Base-by-base conservation (phyloP, 64 coral and sea anemone genomes). In the Orbicella faveolata region DNA sequence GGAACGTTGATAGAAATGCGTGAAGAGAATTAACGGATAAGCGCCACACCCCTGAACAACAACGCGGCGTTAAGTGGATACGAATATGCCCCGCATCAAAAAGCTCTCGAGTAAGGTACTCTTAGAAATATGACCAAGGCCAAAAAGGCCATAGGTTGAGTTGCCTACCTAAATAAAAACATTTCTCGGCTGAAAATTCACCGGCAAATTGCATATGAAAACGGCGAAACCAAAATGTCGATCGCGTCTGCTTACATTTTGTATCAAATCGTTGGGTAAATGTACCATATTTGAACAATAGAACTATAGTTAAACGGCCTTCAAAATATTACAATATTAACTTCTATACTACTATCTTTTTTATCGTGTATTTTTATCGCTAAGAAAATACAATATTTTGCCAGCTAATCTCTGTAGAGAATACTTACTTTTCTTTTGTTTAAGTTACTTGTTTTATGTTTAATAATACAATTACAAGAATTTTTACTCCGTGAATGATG, bases 341-440 rank as follows among this genome's bases (percentile, higher is more conserved):
- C 8, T 48, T 51, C 30, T 84, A 25, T 52, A 67, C 26, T 85
- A 85, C 67, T 73, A 68, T 66, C 61, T 19, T 68, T 25, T 3
- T 59, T 59, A 59, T 59, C 44, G 15, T 59, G 8, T 4, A 20
- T 85, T 53, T 85, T 37, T 73, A 85, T 54, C 65, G 36, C 36
- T 66, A 30, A 72, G 52, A 81, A 85, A 85, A 85, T 85, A 85
- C 61, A 30, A 53, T 26, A 85, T 55, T 53, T 73, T 48, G 14
- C 80, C 66, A 52, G 75, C 75, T 52, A 18, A 73, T 52, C 65
- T 72, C 51, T 20, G 18, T 78, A 78, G 9, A 78, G 16, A 78
- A 78, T 78, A 51, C 19, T 52, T 66, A 26, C 16, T 73, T 85
- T 52, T 70, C 66, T 20, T 48, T 23, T 9, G 11, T 53, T 18